Evolutionary conservation across 2,888 invertebrate species (phyloP).

Genomic region (Uropetala carovei): DNA sequence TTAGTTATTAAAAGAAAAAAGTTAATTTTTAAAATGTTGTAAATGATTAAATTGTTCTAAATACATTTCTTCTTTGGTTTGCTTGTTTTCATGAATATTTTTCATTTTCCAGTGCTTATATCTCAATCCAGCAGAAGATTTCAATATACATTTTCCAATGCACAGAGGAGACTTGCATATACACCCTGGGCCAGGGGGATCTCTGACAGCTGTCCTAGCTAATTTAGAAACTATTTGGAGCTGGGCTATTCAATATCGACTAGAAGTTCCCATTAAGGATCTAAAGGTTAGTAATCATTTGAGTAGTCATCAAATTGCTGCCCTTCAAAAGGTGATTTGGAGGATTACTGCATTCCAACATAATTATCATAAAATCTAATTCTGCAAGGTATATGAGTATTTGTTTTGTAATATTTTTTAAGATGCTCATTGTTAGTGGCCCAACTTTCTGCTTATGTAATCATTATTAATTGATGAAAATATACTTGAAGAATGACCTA

Average conservation of each 20-base stretch:
- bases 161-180: constrained; percentile 91
- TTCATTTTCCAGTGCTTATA: constrained; percentile 78
- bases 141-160: constrained; percentile 94
- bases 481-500: too few species aligned
- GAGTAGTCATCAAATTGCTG: background rate
- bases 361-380: too few species aligned
- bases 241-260: constrained; percentile 84
- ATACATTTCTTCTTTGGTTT: background rate
- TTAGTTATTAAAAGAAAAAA: background rate
- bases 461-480: too few species aligned
- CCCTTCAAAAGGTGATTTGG: background rate
- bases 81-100: background rate
- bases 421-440: too few species aligned
- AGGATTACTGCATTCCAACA: too few species aligned
- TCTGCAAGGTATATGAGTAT: too few species aligned
- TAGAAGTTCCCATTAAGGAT: constrained; percentile 83
- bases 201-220: constrained; percentile 87
- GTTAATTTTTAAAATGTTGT: too few species aligned
- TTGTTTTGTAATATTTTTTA: too few species aligned
- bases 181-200: constrained; percentile 90
- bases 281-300: constrained; percentile 73
- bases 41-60: background rate
- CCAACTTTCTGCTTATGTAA: too few species aligned
- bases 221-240: constrained; percentile 95
- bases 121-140: constrained; percentile 83